phyloP scores from a whole-genome alignment of 2,113 vertebrate species.

The Copsychus sechellarum region DNA sequence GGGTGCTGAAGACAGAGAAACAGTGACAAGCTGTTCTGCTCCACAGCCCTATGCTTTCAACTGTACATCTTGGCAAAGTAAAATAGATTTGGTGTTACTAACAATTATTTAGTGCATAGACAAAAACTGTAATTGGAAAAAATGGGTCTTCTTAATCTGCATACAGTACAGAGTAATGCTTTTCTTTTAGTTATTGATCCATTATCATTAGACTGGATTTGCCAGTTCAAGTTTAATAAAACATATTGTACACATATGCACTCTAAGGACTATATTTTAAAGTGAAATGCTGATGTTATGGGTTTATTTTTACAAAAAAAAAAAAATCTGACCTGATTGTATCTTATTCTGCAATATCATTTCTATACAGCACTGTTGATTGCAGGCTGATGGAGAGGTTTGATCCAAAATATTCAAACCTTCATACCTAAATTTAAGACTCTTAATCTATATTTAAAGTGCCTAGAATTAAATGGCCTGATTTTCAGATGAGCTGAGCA shows the following conservation, averaged over 20 bases:
- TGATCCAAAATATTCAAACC: neutral
- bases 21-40: neutral
- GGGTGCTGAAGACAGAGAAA: neutral
- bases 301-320: neutral
- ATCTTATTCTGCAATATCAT: neutral
- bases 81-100: neutral
- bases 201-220: neutral
- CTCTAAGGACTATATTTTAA: neutral
- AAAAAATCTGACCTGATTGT: neutral
- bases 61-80: neutral
- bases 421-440: neutral
- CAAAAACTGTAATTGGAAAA: neutral
- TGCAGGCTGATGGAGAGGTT: neutral
- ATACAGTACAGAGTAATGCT: neutral
- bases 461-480: slow-evolving; percentile 10
- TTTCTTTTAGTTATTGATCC: neutral
- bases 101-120: neutral
- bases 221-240: neutral
- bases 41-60: fast-evolving
- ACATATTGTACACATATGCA: fast-evolving
- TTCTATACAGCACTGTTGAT: neutral
- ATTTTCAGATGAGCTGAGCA: slow-evolving; percentile 30
- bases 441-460: slow-evolving; percentile 25
- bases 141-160: neutral
- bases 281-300: neutral